Percentiles rank a stretch among this genome's conserved stretches.
Conservation (phyloP, 2,797 vertebrate species). For the Sphenopsis melanotis region DNA sequence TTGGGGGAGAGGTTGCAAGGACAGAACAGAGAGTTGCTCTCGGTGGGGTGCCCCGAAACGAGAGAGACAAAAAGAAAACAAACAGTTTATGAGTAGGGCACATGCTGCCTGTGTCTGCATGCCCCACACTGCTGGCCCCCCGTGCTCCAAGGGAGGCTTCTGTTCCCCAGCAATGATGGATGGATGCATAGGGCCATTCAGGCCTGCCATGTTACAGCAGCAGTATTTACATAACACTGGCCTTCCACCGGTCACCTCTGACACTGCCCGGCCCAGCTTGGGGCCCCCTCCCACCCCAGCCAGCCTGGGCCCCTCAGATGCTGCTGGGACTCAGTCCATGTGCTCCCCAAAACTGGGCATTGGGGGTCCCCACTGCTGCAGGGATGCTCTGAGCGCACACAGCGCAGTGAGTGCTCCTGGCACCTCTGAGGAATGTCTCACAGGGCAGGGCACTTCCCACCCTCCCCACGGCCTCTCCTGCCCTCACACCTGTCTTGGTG, state of each 20-base stretch:
- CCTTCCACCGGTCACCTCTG: constrained; percentile 82
- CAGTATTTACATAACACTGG: constrained; percentile 97
- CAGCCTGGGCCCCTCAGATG: neutral
- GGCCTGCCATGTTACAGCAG: constrained; percentile 90
- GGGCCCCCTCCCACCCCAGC: constrained; percentile 28
- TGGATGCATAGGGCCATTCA: constrained; percentile 89
- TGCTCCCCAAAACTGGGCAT: neutral
- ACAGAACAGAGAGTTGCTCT: constrained; percentile 86
- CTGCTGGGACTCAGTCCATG: rapidly evolving
- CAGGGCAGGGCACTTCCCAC: neutral
- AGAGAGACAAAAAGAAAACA: constrained; percentile 90
- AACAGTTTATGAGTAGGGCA: constrained; percentile 86
- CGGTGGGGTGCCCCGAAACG: constrained; percentile 78
- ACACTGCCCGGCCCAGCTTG: constrained; percentile 62
- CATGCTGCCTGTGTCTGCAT: constrained; percentile 88
- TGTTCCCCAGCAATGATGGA: constrained; percentile 92
- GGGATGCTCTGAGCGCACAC: neutral
- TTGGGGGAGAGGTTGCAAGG: constrained; percentile 68
- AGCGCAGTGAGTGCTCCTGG: rapidly evolving
- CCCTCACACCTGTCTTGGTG: neutral
- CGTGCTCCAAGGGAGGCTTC: constrained; percentile 82
- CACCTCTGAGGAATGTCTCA: neutral
- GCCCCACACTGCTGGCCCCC: constrained; percentile 78
- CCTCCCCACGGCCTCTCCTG: neutral
- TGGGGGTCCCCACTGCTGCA: neutral